These are phyloP conservation scores for Caradrina kadenii DNA, from an alignment of 2,888 invertebrate genomes.

Conservation along the genomic window DNA sequence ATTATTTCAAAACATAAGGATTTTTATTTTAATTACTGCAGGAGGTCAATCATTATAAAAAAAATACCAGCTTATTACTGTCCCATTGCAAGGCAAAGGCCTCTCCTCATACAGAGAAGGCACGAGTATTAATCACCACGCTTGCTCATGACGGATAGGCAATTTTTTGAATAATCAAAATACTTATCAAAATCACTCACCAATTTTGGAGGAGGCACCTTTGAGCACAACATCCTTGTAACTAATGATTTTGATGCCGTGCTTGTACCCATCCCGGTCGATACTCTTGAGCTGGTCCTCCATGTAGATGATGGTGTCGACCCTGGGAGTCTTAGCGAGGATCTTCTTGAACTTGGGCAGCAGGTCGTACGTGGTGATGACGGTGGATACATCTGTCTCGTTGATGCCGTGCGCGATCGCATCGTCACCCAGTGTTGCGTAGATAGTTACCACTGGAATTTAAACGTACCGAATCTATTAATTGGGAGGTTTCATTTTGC, in stretches of 20 bases:
- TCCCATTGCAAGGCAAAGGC: no score
- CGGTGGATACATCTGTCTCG: slow-evolving; percentile 98
- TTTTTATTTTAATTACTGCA: no score
- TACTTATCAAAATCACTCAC: slow-evolving; percentile 68
- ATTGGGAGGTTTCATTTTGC: not conserved
- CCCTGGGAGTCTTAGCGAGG: slow-evolving; percentile 92
- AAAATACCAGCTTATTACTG: no score
- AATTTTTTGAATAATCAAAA: no score
- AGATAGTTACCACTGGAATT: slow-evolving; percentile 96
- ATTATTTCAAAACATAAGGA: no score
- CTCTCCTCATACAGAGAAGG: no score
- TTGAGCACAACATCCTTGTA: slow-evolving; percentile 91
- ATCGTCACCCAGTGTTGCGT: slow-evolving; percentile 98
- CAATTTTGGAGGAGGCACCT: slow-evolving; percentile 80
- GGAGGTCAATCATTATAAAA: no score
- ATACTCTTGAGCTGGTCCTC: slow-evolving; percentile 96
- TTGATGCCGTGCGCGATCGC: slow-evolving; percentile 99
- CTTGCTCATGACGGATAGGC: no score
- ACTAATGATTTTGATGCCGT: slow-evolving; percentile 93
- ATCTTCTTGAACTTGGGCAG: slow-evolving; percentile 97
- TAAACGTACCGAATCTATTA: not conserved
- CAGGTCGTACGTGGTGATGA: slow-evolving; percentile 98
- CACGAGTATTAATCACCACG: no score
- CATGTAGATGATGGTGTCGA: slow-evolving; percentile 96
- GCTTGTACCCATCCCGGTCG: slow-evolving; percentile 93